phyloP scores from a whole-genome alignment of 2,888 invertebrate genomes.

The Spicauda simplicius region DNA sequence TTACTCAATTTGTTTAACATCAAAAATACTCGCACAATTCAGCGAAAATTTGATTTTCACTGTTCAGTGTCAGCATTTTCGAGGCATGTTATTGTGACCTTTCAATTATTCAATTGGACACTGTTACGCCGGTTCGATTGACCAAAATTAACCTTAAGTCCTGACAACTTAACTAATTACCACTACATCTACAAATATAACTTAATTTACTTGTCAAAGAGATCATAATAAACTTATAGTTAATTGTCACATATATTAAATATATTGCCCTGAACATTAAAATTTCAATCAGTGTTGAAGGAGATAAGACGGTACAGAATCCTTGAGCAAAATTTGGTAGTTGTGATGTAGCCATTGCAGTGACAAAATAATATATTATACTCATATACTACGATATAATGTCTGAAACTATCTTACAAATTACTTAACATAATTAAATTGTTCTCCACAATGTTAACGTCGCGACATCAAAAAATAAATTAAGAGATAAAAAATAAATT shows the following conservation, averaged over 20 bases:
- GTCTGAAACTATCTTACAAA: slow-evolving; percentile 76
- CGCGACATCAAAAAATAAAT: slow-evolving; percentile 72
- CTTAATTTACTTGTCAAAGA: slow-evolving; percentile 79
- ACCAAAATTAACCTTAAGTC: slow-evolving; percentile 48
- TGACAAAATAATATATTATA: slow-evolving; percentile 66
- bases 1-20: slow-evolving; percentile 48
- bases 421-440: slow-evolving; percentile 81
- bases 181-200: slow-evolving; percentile 67
- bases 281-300: slow-evolving; percentile 25
- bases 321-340: slow-evolving; percentile 49
- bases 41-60: slow-evolving; percentile 71
- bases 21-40: slow-evolving; percentile 55
- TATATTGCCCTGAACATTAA: slow-evolving; percentile 54
- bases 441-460: slow-evolving; percentile 55
- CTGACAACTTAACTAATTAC: slow-evolving; percentile 50
- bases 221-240: slow-evolving; percentile 83
- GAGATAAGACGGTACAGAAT: slow-evolving; percentile 27
- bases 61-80: slow-evolving; percentile 50
- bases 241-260: slow-evolving; percentile 72
- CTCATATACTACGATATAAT: slow-evolving; percentile 68
- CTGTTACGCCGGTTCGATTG: slow-evolving; percentile 25
- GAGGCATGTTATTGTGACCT: slow-evolving; percentile 62
- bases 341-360: slow-evolving; percentile 66
- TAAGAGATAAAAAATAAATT: slow-evolving; percentile 71
- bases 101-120: slow-evolving; percentile 26